These are phyloP conservation scores for Pipistrellus kuhlii DNA, from an alignment of 2,797 vertebrate genomes.

Conservation along the genomic window DNA sequence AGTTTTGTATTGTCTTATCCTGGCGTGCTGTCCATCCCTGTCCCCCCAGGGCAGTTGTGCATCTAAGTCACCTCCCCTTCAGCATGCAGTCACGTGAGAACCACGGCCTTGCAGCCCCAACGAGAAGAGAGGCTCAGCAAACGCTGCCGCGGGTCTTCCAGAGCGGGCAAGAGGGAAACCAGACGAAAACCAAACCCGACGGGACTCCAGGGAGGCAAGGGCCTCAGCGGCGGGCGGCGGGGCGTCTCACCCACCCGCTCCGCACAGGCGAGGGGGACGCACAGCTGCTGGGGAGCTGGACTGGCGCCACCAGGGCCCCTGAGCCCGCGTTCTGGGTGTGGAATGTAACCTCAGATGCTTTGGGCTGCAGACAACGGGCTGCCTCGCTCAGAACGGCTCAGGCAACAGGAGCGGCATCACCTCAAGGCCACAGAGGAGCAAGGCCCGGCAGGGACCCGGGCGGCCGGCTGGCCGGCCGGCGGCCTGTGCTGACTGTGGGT, in stretches of 20 bases:
- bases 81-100: accelerated
- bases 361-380: not conserved
- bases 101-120: not conserved
- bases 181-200: not conserved
- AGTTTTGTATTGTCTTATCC: not conserved
- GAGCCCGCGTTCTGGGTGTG: not conserved
- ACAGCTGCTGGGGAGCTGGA: too few species aligned
- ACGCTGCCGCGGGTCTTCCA: accelerated
- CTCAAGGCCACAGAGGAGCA: accelerated
- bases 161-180: not conserved
- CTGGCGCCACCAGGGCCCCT: accelerated
- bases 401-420: too few species aligned
- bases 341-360: too few species aligned
- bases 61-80: accelerated
- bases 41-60: accelerated
- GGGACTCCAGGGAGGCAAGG: accelerated
- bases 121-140: not conserved
- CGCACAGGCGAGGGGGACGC: too few species aligned
- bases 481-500: not conserved
- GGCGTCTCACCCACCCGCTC: accelerated
- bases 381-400: too few species aligned
- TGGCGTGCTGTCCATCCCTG: accelerated
- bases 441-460: accelerated
- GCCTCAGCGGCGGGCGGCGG: not conserved
- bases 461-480: accelerated